These are phyloP conservation scores for Drosophila ohnishii DNA, from an alignment of 1,140 invertebrate genomes.

Conservation along the genomic window DNA sequence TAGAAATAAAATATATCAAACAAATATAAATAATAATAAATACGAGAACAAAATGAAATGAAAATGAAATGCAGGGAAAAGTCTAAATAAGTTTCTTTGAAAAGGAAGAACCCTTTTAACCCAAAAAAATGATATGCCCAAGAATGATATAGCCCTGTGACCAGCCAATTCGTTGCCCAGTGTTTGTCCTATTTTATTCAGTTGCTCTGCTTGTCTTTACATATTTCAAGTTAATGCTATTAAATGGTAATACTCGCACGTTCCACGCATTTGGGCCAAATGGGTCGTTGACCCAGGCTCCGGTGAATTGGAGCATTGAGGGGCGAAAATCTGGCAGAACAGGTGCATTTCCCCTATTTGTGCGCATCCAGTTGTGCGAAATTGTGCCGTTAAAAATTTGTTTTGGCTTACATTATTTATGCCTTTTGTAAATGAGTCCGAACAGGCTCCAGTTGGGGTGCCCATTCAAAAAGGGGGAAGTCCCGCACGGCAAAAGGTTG, in stretches of 20 bases:
- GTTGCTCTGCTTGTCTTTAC: conserved; percentile 41
- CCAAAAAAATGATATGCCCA: not conserved
- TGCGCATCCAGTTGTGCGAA: conserved; percentile 54
- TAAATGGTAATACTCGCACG: conserved; percentile 68
- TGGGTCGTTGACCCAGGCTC: conserved; percentile 17
- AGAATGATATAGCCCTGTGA: not conserved
- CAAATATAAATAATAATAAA: not conserved
- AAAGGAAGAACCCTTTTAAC: not conserved
- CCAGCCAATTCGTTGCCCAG: conserved; percentile 10
- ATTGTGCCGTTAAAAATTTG: conserved; percentile 59
- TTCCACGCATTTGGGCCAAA: conserved; percentile 22
- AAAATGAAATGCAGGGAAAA: not conserved
- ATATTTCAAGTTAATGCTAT: conserved; percentile 70
- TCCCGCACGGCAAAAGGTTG: conserved; percentile 6
- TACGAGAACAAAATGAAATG: not conserved
- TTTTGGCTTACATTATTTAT: conserved; percentile 65
- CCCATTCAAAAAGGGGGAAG: conserved; percentile 4
- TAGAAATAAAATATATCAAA: not conserved
- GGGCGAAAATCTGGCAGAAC: conserved; percentile 20
- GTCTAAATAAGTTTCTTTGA: not conserved
- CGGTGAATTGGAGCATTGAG: conserved; percentile 11
- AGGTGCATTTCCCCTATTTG: conserved; percentile 42
- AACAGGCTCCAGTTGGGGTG: conserved; percentile 8
- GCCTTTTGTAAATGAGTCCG: conserved; percentile 48
- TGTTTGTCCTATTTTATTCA: conserved; percentile 38